These are phyloP conservation scores for Megamerina dolium DNA, from an alignment of 2,888 invertebrate species.

Conservation along the genomic window DNA sequence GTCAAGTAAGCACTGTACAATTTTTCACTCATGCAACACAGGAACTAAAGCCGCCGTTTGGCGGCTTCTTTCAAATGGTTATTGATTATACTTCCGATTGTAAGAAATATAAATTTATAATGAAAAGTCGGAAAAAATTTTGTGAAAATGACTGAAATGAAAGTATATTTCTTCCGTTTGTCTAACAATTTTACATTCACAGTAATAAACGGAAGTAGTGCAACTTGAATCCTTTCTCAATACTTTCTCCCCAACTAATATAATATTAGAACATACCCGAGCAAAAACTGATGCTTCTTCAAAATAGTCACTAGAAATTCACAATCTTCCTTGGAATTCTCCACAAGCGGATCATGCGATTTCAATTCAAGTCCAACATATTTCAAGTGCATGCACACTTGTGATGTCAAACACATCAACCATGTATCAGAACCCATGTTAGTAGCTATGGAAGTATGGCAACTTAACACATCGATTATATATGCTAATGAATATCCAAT, in stretches of 20 bases:
- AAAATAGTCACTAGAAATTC: conserved; percentile 22
- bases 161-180: neutral
- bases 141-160: neutral
- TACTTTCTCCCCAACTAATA: neutral
- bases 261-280: conserved; percentile 19
- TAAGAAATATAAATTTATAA: too few relatives aligned
- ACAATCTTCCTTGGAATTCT: conserved; percentile 16
- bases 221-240: too few relatives aligned
- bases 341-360: conserved; percentile 23
- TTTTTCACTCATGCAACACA: too few relatives aligned
- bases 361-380: conserved; percentile 25
- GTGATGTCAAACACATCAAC: conserved; percentile 28
- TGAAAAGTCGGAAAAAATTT: too few relatives aligned
- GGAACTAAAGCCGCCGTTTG: too few relatives aligned
- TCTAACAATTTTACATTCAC: too few relatives aligned
- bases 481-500: conserved; percentile 16
- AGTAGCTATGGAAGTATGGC: conserved; percentile 10
- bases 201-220: too few relatives aligned
- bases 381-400: conserved; percentile 36
- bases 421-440: conserved; percentile 25
- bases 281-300: conserved; percentile 25
- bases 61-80: too few relatives aligned
- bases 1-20: too few relatives aligned
- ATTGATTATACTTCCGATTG: too few relatives aligned
- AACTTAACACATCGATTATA: conserved; percentile 23